Evolutionary conservation across 2,113 vertebrate species (phyloP), one percentile per base, ranked within the genome.

Genomic region (Ciconia boyciana): DNA sequence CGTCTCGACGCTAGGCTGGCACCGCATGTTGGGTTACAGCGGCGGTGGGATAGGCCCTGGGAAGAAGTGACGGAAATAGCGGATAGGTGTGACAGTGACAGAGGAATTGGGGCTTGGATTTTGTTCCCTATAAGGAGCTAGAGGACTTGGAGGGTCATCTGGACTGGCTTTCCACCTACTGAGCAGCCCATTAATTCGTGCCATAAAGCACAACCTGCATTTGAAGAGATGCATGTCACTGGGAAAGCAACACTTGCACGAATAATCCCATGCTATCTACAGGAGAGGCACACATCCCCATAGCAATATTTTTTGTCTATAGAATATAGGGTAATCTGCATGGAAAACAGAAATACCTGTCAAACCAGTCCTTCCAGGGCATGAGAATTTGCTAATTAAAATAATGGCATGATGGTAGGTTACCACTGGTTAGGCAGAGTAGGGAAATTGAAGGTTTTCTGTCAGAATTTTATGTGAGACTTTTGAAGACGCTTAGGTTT

Each of bases 1-100:
- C 26, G 4, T 11, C 7, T 26, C 48, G 10, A 24, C 16, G 0
- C 5, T 0, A 0, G 46, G 64, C 13, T 9, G 10, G 29, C 15
- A 2, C 26, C 3, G 0, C 5, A 1, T 0, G 16, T 43, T 11
- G 39, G 31, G n/a, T 4, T 29, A 7, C 6, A 7, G 1, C 4
- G 0, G n/a, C 7, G 24, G 12, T 16, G 58, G 57, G 12, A 11
- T 0, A 24, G 61, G 76, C 21, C 43, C 6, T 21, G 46, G 41
- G 36, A 18, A n/a, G 48, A 55, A 41, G 6, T 0, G 31, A 32
- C 5, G 20, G 48, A 18, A 41, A 57, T 1, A 15, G 12, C 13
- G 7, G 4, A 2, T 6, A 8, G 68, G 25, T 44, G 49, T 12
- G 55, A 60, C 65, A 4, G 32, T 7, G 57, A 14, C 24, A 1